Evolutionary conservation across 2,797 vertebrate genomes (phyloP).

Genomic region (Craterocephalus amniculus): DNA sequence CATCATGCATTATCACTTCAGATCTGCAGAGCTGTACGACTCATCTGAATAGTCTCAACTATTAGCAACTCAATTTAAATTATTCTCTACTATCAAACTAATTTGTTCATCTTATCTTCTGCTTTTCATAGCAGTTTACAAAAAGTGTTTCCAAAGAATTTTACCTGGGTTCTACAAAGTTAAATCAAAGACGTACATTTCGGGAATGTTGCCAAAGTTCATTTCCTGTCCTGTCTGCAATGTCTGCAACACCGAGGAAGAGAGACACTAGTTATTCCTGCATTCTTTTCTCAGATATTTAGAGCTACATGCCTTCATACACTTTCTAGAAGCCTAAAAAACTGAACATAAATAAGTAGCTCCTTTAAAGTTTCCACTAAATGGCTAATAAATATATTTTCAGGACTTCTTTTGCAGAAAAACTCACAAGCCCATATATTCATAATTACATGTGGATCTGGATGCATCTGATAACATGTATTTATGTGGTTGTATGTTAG

Average conservation of each 20-base stretch:
- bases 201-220: constrained; percentile 47
- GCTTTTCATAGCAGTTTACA: constrained; percentile 13
- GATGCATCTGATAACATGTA: no score
- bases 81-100: not conserved
- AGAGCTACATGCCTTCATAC: not conserved
- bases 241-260: constrained; percentile 25
- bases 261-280: constrained; percentile 16
- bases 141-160: constrained; percentile 20
- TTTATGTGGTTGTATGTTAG: no score
- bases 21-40: not conserved
- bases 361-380: no score
- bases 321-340: no score
- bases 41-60: constrained; percentile 12
- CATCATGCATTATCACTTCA: constrained; percentile 4
- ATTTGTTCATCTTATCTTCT: constrained; percentile 7
- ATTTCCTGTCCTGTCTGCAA: constrained; percentile 66
- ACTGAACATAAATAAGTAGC: no score
- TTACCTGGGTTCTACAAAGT: constrained; percentile 33
- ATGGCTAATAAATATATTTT: no score
- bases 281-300: constrained; percentile 12
- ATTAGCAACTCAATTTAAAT: constrained; percentile 6
- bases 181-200: constrained; percentile 48
- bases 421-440: no score
- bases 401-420: no score
- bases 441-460: no score